A percentile compares a stretch with the other conserved stretches of the same genome.
Conservation (phyloP, 2,113 vertebrate genomes). For the Corythoichthys haematopterus region DNA sequence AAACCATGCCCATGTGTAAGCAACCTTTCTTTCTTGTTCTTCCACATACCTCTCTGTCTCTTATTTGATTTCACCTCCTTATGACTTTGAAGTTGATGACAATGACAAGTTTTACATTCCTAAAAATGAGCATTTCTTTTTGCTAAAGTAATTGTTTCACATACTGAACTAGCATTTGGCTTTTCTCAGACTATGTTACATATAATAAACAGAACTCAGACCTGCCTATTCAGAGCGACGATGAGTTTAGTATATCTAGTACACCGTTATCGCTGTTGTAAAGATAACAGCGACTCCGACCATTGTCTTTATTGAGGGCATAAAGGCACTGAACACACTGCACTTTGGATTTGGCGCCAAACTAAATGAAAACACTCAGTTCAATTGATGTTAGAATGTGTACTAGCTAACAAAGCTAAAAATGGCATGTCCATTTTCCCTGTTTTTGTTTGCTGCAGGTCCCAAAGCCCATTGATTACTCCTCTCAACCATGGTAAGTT, state of each 20-base stretch:
- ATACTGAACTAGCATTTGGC: background rate
- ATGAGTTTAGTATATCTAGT: conserved; percentile 25
- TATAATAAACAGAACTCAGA: background rate
- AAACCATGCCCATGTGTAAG: conserved; percentile 94
- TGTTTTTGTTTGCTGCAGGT: conserved; percentile 71
- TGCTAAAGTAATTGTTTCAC: background rate
- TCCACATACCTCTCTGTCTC: background rate
- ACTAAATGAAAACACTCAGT: background rate
- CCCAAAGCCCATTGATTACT: conserved; percentile 92
- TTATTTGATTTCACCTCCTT: background rate
- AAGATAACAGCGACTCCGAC: conserved; percentile 48
- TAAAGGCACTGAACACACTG: conserved; percentile 7
- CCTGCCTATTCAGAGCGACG: conserved; percentile 17
- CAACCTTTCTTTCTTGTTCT: conserved; percentile 39
- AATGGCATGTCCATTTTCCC: conserved; percentile 8
- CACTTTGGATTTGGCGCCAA: conserved; percentile 4
- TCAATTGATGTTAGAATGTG: too few relatives aligned
- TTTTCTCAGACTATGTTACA: background rate
- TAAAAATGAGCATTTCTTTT: background rate
- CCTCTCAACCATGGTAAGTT: conserved; percentile 87
- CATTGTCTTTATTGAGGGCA: conserved; percentile 39
- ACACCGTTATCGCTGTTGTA: conserved; percentile 29
- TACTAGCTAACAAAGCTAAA: conserved; percentile 29
- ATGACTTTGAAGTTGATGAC: background rate
- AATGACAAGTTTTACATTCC: too few relatives aligned